phyloP scores from a whole-genome alignment of 1,140 invertebrate species.

The Atopsyche davidsoni region DNA sequence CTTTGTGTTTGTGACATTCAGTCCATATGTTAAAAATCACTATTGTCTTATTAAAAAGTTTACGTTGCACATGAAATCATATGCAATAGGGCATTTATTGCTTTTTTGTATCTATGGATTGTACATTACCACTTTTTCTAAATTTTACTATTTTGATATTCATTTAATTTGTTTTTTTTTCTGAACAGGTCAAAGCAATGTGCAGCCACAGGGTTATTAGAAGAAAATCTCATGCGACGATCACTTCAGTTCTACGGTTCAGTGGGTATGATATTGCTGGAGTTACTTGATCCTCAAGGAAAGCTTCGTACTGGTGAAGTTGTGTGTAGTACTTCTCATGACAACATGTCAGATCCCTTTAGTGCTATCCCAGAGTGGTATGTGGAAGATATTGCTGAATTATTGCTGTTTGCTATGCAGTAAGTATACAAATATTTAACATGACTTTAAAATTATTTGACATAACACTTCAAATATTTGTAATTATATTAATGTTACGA shows the following conservation, averaged over 20 bases:
- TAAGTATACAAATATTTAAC: constrained; percentile 58
- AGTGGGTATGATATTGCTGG: constrained; percentile 71
- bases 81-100: too few species aligned
- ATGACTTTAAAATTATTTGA: constrained; percentile 8
- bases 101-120: too few species aligned
- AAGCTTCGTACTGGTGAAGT: constrained; percentile 38
- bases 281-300: constrained; percentile 51
- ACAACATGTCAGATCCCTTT: constrained; percentile 65
- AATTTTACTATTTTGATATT: too few species aligned
- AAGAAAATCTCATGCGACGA: constrained; percentile 70
- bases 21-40: too few species aligned
- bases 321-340: constrained; percentile 50
- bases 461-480: too few species aligned
- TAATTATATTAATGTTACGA: too few species aligned
- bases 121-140: too few species aligned
- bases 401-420: constrained; percentile 87
- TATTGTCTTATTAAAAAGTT: too few species aligned
- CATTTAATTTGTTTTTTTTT: too few species aligned
- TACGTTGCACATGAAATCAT: too few species aligned
- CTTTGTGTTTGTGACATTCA: too few species aligned
- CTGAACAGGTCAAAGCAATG: constrained; percentile 70
- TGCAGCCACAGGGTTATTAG: constrained; percentile 80
- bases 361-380: constrained; percentile 93
- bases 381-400: constrained; percentile 93
- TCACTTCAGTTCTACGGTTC: constrained; percentile 82